Percentiles rank a stretch among this genome's conserved stretches.
Conservation (phyloP, 2,113 vertebrate genomes). For the Gorsachius goisagi region DNA sequence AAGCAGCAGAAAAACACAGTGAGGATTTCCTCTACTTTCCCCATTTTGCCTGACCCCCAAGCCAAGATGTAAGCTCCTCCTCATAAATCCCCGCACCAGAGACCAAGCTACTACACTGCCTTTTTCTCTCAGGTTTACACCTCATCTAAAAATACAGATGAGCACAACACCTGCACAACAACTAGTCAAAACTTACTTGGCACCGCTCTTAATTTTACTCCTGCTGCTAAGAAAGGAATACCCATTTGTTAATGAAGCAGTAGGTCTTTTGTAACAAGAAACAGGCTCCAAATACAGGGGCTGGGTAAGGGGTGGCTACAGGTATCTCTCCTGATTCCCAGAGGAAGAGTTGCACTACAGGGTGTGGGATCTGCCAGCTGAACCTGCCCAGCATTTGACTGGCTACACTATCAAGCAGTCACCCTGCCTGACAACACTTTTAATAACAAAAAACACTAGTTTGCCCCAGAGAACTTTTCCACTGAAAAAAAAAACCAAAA, state of each 20-base stretch:
- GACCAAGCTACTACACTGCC: neutral
- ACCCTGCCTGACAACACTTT: accelerated
- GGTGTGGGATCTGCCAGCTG: neutral
- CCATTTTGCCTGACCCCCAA: neutral
- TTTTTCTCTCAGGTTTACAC: neutral
- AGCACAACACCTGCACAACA: neutral
- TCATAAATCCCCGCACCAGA: neutral
- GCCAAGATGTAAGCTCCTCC: neutral
- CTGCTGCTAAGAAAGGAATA: neutral
- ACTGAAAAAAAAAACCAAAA: neutral
- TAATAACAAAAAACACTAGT: neutral
- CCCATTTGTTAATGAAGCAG: neutral
- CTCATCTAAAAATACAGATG: neutral
- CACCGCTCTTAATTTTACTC: neutral
- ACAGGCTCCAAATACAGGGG: neutral
- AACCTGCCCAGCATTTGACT: neutral
- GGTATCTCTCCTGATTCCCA: neutral
- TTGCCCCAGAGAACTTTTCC: neutral
- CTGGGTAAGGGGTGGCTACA: neutral
- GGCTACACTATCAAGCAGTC: neutral
- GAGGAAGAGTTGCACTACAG: neutral
- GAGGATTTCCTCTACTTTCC: neutral
- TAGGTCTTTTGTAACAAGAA: neutral
- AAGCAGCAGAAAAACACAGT: neutral
- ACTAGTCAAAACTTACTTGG: neutral